A percentile compares a stretch with the other conserved stretches of the same genome.
phyloP scores from a whole-genome alignment of 2,113 vertebrate species.

The Tretioscincus oriximinensis region DNA sequence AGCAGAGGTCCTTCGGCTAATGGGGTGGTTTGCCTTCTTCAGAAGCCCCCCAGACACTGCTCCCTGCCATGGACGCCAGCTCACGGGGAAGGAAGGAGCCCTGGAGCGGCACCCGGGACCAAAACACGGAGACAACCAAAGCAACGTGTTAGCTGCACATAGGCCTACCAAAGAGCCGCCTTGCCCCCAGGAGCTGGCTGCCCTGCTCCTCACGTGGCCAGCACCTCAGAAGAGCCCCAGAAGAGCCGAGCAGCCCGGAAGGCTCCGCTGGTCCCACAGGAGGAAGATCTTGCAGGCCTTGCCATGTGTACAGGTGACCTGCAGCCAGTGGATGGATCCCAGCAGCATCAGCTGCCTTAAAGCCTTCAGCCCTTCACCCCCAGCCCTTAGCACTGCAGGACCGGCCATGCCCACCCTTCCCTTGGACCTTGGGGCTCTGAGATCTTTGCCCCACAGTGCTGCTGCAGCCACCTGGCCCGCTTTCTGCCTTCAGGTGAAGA shows the following conservation, averaged over 20 bases:
- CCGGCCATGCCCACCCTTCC: conserved; percentile 55
- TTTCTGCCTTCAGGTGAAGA: conserved; percentile 62
- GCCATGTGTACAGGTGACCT: conserved; percentile 61
- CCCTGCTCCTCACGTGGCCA: conserved; percentile 65
- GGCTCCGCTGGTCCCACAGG: conserved; percentile 52
- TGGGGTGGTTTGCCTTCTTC: conserved; percentile 25
- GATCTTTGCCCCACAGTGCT: conserved; percentile 49
- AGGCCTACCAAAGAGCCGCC: conserved; percentile 71
- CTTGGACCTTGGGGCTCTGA: conserved; percentile 52
- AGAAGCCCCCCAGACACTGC: conserved; percentile 38
- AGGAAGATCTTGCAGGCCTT: conserved; percentile 69
- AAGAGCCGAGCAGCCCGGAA: conserved; percentile 38
- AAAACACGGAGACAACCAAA: conserved; percentile 53
- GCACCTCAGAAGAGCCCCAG: conserved; percentile 41
- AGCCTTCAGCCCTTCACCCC: conserved; percentile 61
- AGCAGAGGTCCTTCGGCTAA: conserved; percentile 22
- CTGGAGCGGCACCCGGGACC: conserved; percentile 29
- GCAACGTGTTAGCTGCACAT: conserved; percentile 50
- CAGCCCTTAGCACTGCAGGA: conserved; percentile 67
- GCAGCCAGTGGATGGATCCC: conserved; percentile 61
- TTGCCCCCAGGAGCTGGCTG: conserved; percentile 69
- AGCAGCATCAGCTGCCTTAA: conserved; percentile 59
- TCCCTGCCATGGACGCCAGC: conserved; percentile 42
- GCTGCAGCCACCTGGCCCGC: conserved; percentile 61
- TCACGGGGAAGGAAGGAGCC: conserved; percentile 34